Conservation (phyloP, 2,113 vertebrate genomes). For the Trochalopteron elliotii region DNA sequence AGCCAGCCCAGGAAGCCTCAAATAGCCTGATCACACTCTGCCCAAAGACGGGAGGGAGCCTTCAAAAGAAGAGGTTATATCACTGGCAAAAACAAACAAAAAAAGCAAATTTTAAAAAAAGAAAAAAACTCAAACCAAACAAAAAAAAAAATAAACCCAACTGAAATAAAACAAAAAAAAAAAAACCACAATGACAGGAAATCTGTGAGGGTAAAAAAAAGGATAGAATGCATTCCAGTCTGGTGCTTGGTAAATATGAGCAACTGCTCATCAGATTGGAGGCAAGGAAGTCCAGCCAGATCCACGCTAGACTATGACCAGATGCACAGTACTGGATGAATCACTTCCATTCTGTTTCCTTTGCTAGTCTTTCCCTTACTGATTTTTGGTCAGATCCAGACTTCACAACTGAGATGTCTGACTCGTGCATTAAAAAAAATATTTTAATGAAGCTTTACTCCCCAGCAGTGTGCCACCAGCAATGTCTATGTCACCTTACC, state of each 20-base stretch:
- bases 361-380: background rate
- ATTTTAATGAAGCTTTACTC: background rate
- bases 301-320: background rate
- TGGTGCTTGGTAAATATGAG: background rate
- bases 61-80: background rate
- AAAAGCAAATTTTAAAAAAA: too few relatives aligned
- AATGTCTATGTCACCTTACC: background rate
- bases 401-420: background rate
- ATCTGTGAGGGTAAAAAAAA: background rate
- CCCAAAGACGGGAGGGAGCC: background rate
- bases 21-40: background rate
- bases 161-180: background rate
- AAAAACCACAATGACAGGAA: background rate
- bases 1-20: background rate
- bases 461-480: background rate
- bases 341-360: background rate
- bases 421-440: background rate
- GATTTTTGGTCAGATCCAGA: background rate
- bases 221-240: background rate
- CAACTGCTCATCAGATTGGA: background rate
- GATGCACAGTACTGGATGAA: background rate
- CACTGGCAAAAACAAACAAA: too few relatives aligned
- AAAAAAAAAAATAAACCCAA: background rate
- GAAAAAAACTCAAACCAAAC: background rate
- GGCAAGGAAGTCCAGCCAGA: background rate